These are phyloP conservation scores for Montifringilla adamsi DNA, from an alignment of 2,113 vertebrate species.

Conservation along the genomic window DNA sequence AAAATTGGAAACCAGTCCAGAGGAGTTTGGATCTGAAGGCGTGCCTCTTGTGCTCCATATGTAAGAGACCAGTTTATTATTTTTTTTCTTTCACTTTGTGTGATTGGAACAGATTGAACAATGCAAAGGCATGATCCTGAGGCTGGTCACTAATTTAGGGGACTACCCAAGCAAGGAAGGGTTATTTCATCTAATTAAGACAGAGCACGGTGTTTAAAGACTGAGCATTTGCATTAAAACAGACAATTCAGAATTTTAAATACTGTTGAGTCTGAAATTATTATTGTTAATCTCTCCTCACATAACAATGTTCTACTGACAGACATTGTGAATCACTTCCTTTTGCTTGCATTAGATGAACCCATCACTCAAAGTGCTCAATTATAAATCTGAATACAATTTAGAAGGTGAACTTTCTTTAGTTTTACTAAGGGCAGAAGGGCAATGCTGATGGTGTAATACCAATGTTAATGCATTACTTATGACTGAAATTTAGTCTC, in stretches of 20 bases:
- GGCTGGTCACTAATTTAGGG: slow-evolving; percentile 57
- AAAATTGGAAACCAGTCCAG: neutral
- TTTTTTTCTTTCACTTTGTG: slow-evolving; percentile 21
- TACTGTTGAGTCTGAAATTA: slow-evolving; percentile 69
- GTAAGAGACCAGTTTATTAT: neutral
- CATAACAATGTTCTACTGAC: slow-evolving; percentile 35
- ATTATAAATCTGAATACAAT: slow-evolving; percentile 18
- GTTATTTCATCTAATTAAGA: slow-evolving; percentile 75
- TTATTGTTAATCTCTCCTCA: slow-evolving; percentile 59
- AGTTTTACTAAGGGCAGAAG: neutral
- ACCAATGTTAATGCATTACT: neutral
- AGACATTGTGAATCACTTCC: slow-evolving; percentile 40
- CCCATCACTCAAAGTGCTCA: slow-evolving; percentile 26
- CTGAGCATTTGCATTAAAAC: slow-evolving; percentile 65
- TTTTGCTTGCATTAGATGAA: slow-evolving; percentile 9
- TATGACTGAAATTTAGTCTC: neutral
- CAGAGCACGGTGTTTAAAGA: slow-evolving; percentile 58
- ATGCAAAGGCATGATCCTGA: slow-evolving; percentile 18
- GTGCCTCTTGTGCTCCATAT: neutral
- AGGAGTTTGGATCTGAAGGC: neutral
- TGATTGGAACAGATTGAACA: neutral
- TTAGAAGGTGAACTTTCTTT: slow-evolving; percentile 13
- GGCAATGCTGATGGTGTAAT: slow-evolving; percentile 1
- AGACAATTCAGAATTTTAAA: slow-evolving; percentile 68
- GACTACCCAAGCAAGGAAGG: slow-evolving; percentile 63